Evolutionary conservation across 2,113 vertebrate species (phyloP).

Genomic region (Pandion haliaetus): DNA sequence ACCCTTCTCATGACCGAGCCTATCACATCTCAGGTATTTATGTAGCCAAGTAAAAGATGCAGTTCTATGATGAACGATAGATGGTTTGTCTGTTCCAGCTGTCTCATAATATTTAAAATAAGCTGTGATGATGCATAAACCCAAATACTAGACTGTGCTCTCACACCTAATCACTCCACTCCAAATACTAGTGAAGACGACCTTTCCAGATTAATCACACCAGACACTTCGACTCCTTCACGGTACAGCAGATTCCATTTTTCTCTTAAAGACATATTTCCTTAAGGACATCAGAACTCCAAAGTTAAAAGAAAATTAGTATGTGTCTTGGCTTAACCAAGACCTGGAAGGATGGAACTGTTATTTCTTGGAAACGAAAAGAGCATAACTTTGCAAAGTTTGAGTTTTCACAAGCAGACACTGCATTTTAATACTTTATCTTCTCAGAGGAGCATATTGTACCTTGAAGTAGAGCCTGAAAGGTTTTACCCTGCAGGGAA

Average conservation of each 20-base stretch:
- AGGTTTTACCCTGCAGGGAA: conserved; percentile 51
- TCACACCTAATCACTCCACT: conserved; percentile 3
- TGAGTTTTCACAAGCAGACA: conserved; percentile 44
- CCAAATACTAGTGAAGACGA: background rate
- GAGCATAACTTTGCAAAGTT: background rate
- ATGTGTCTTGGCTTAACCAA: conserved; percentile 45
- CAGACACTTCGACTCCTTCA: background rate
- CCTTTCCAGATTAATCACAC: conserved; percentile 31
- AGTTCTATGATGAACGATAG: background rate
- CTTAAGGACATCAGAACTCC: background rate
- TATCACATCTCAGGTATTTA: background rate
- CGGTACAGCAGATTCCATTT: background rate
- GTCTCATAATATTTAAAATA: background rate
- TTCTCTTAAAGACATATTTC: conserved; percentile 24
- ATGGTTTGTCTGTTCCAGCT: background rate
- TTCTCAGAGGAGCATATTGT: conserved; percentile 46
- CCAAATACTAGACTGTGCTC: background rate
- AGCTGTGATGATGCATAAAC: background rate
- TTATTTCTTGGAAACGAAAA: conserved; percentile 36
- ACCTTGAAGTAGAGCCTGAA: conserved; percentile 55
- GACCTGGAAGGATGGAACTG: conserved; percentile 1
- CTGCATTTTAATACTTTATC: conserved; percentile 67
- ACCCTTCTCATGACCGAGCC: background rate
- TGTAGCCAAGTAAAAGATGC: background rate
- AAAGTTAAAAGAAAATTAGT: conserved; percentile 10